Evolutionary conservation across 2,797 vertebrate genomes (phyloP).

Genomic region (Oreortyx pictus): DNA sequence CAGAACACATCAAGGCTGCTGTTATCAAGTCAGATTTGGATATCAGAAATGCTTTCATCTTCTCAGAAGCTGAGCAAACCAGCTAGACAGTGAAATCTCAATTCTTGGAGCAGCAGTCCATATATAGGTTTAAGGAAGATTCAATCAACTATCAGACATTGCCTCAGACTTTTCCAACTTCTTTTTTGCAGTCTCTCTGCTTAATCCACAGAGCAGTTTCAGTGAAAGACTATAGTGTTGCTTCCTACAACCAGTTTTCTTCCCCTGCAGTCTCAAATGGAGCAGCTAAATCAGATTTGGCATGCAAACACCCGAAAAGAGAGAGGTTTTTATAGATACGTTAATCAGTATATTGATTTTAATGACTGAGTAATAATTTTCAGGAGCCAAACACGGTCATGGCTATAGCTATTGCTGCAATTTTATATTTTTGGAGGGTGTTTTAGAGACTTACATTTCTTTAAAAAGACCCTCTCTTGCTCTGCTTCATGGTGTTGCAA

Average conservation of each 20-base stretch:
- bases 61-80: neutral
- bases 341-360: neutral
- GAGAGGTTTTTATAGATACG: neutral
- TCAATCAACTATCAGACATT: slow-evolving; percentile 60
- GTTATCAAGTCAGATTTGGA: slow-evolving; percentile 22
- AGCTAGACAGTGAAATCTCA: neutral
- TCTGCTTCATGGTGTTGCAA: neutral
- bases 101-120: neutral
- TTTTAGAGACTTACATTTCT: neutral
- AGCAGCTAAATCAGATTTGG: slow-evolving; percentile 43
- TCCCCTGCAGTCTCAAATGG: slow-evolving; percentile 7
- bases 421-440: neutral
- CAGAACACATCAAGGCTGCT: neutral
- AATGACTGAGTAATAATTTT: neutral
- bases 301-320: neutral
- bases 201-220: slow-evolving; percentile 47
- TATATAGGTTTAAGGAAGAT: neutral
- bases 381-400: neutral
- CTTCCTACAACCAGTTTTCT: slow-evolving; percentile 29
- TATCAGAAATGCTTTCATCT: neutral
- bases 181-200: neutral
- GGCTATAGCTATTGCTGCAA: neutral
- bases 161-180: slow-evolving; percentile 57
- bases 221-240: slow-evolving; percentile 43
- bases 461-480: neutral